Base-by-base conservation (phyloP, 1,140 invertebrate genomes). In the Lasioglossum albipes region DNA sequence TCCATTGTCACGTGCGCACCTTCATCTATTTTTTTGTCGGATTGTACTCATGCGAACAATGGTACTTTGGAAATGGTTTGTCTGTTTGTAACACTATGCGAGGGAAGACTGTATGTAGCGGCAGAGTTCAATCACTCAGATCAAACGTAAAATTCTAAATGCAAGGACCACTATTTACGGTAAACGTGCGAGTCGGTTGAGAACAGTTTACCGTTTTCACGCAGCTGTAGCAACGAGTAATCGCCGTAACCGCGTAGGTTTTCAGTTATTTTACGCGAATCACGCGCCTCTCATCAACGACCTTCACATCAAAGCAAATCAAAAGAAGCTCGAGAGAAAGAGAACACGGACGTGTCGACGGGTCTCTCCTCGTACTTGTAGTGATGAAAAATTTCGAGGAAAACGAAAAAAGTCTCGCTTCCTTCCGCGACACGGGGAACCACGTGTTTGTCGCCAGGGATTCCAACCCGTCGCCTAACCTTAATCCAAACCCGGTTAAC, bases 241-340 rank as follows among this genome's bases (percentile, higher is more conserved):
- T 73, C 70, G 62, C 54, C 20, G 54, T 57, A 4, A 20, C 0
- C 27, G 27, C 27, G 27, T 27, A 27, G 27, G 27, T 9, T n/a
- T 59, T n/a, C 20, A 7, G 18, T 7, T 0, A 2, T 54, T 54
- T 7, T n/a, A 7, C 57, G 18, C 57, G 57, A 3, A 71, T 65
- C 69, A 65, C 76, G 76, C 76, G 45, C 76, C 79, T 81, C 69
- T 84, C 82, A 74, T 79, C 20, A 75, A 73, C 57, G 41, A 86
- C 72, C 5, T 76, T 75, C 84, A 78, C 80, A 88, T 83, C 77
- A 77, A 85, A 88, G 67, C 64, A 81, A 86, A 88, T 86, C 86
- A 88, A 87, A 87, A 87, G 70, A 66, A 36, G 79, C 77, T 75
- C 86, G 85, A 72, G 75, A 75, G 71, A 84, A n/a, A 57, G 13